A percentile compares a stretch with the other conserved stretches of the same genome.
Evolutionary conservation across 2,888 invertebrate genomes (phyloP).

Genomic region (Blastobasis lacticolella): DNA sequence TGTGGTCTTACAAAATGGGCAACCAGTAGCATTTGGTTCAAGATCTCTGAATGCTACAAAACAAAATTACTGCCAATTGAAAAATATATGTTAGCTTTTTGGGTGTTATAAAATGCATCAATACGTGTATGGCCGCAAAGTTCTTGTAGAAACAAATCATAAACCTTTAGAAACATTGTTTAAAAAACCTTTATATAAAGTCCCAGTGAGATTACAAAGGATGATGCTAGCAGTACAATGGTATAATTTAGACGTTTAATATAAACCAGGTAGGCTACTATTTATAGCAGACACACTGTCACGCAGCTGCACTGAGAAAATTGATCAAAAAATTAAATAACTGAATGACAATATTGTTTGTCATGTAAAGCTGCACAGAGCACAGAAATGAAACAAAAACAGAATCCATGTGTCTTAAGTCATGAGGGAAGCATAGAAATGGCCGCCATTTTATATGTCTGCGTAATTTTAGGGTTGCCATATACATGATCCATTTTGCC

Average conservation of each 20-base stretch:
- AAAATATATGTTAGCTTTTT: not conserved
- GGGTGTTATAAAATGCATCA: not conserved
- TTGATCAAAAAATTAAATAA: too few species aligned
- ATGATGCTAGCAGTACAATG: not conserved
- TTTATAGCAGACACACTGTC: not conserved
- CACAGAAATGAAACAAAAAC: too few species aligned
- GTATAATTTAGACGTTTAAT: constrained; percentile 1
- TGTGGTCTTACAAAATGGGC: not conserved
- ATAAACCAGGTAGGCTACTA: not conserved
- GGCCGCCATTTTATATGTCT: too few species aligned
- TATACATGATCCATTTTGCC: too few species aligned
- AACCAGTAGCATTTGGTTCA: too few species aligned
- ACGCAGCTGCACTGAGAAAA: too few species aligned
- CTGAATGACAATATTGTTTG: too few species aligned
- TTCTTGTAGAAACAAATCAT: not conserved
- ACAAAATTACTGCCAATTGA: not conserved
- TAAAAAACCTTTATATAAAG: constrained; percentile 1
- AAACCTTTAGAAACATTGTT: constrained; percentile 4
- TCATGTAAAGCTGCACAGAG: too few species aligned
- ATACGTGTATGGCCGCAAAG: not conserved
- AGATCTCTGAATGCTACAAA: not conserved
- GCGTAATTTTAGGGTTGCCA: too few species aligned
- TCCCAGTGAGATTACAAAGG: not conserved
- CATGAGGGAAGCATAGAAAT: too few species aligned
- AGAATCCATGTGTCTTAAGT: too few species aligned